A percentile compares a stretch with the other conserved stretches of the same genome.
These are phyloP conservation scores for Dicerorhinus sumatrensis DNA, from an alignment of 2,113 vertebrate genomes.

Conservation along the genomic window DNA sequence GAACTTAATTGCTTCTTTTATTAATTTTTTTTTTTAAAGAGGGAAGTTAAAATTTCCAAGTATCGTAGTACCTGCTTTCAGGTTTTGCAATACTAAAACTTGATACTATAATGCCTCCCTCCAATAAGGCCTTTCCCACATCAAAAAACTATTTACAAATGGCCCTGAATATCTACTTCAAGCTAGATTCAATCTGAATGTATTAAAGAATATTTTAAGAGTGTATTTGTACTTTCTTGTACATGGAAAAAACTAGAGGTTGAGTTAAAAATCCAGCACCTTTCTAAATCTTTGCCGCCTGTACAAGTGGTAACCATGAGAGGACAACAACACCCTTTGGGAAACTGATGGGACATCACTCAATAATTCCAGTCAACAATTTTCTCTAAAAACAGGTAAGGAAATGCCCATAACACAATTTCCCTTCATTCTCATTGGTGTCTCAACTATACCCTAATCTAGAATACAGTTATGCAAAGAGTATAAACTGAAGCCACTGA, in stretches of 20 bases:
- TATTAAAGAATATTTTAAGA: slow-evolving; percentile 30
- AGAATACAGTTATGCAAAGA: background rate
- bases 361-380: slow-evolving; percentile 12
- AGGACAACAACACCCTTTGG: slow-evolving; percentile 56
- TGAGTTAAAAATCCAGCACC: background rate
- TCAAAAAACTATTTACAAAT: slow-evolving; percentile 34
- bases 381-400: slow-evolving; percentile 4
- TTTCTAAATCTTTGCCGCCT: slow-evolving; percentile 35
- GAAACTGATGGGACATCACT: background rate
- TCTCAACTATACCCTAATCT: background rate
- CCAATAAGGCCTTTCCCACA: background rate
- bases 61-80: slow-evolving; percentile 37
- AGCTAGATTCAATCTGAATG: background rate
- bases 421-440: background rate
- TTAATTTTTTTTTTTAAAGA: slow-evolving; percentile 34
- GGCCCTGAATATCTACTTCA: background rate
- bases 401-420: slow-evolving; percentile 1
- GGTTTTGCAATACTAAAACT: background rate
- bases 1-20: background rate
- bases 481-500: slow-evolving; percentile 37
- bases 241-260: slow-evolving; percentile 37
- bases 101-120: background rate
- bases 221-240: slow-evolving; percentile 68
- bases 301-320: background rate
- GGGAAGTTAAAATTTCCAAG: slow-evolving; percentile 15